These are phyloP conservation scores for Athalia circularis DNA, from an alignment of 2,888 invertebrate genomes.

Conservation along the genomic window DNA sequence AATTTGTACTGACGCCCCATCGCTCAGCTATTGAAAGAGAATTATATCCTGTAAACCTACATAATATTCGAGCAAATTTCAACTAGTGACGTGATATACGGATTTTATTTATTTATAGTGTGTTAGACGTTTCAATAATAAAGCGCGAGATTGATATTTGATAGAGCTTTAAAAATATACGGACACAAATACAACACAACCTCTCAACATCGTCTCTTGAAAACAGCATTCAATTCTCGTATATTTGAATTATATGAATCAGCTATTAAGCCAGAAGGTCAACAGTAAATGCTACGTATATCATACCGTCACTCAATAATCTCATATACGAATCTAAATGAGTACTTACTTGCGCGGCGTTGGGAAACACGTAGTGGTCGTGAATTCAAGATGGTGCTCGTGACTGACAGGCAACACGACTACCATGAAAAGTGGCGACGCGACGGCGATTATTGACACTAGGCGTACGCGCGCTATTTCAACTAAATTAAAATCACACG, in stretches of 20 bases:
- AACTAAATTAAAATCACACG: conserved; percentile 1
- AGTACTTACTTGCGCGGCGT: background rate
- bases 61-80: conserved; percentile 17
- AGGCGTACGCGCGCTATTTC: conserved; percentile 14
- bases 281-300: background rate
- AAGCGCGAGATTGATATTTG: background rate
- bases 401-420: conserved; percentile 3
- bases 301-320: conserved; percentile 1
- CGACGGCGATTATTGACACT: background rate
- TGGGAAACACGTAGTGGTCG: background rate
- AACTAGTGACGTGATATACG: background rate
- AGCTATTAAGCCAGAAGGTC: background rate
- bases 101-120: too few species aligned
- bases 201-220: background rate
- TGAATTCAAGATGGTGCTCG: background rate
- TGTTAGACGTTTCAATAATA: background rate
- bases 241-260: background rate
- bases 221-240: background rate
- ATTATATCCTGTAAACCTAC: conserved; percentile 1
- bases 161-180: conserved; percentile 1
- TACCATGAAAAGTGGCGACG: background rate
- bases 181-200: background rate
- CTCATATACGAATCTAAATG: background rate
- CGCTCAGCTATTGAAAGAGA: conserved; percentile 5
- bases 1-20: conserved; percentile 19